phyloP scores from a whole-genome alignment of 1,140 invertebrate genomes.

The Antheraea mylitta region DNA sequence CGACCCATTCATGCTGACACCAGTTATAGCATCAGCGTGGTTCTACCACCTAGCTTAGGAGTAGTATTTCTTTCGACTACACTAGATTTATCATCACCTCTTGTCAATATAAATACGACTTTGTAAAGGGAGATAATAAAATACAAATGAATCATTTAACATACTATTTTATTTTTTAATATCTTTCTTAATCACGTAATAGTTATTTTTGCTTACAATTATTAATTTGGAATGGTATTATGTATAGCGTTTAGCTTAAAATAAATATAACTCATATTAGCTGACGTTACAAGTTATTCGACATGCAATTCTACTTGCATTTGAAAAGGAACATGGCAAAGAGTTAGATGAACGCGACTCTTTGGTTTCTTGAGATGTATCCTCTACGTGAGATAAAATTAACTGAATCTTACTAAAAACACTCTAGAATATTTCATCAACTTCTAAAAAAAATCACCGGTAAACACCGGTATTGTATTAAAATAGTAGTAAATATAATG shows the following conservation, averaged over 20 bases:
- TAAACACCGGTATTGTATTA: conserved; percentile 27
- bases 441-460: conserved; percentile 41
- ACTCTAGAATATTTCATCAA: conserved; percentile 22
- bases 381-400: conserved; percentile 20
- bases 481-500: conserved; percentile 17
- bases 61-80: no score
- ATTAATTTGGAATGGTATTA: conserved; percentile 76
- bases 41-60: no score
- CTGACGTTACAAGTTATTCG: conserved; percentile 37
- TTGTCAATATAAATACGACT: no score
- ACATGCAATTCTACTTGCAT: conserved; percentile 27
- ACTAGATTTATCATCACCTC: no score
- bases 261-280: conserved; percentile 66
- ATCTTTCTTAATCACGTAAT: conserved; percentile 68
- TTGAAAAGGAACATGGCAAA: conserved; percentile 64
- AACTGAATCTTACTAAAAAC: conserved; percentile 19
- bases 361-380: conserved; percentile 59
- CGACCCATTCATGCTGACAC: no score
- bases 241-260: conserved; percentile 69
- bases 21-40: no score
- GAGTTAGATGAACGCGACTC: conserved; percentile 67
- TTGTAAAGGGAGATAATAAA: conserved; percentile 9
- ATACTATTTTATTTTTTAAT: conserved; percentile 71
- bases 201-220: conserved; percentile 72
- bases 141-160: conserved; percentile 31